Base-by-base conservation (phyloP, 2,888 invertebrate genomes). In the Sthenelais limicola region DNA sequence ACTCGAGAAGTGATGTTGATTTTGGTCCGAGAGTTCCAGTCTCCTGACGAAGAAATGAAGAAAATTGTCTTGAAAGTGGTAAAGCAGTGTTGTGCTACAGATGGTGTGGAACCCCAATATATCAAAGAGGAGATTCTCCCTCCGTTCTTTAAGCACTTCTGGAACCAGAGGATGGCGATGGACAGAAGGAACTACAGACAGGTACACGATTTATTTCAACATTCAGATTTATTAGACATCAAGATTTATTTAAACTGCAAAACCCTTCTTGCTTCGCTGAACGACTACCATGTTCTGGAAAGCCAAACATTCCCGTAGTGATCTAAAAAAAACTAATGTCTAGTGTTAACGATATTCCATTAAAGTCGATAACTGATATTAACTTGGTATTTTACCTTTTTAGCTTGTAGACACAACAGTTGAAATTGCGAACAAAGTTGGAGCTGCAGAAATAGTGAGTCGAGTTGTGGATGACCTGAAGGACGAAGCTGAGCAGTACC, bases 11-110 rank as follows among this genome's bases (percentile, higher is more conserved):
- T 98, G 87, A 97, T 97, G 97, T 90, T 97, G 89, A 99, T 99
- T 88, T 91, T 99, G 32, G 98, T 99, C 82, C 92, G 99, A 89
- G 99, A 99, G 90, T 99, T 99, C 89, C 98, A 98, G 89, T 98
- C 98, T 73, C 99, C 99, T 0, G 99, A 99, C 88, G 99, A 99
- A 88, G 99, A 99, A 91, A 99, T 99, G 99, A 99, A 99, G 89
- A 99, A 99, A 88, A 99, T 99, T 90, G 99, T 99, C 0, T 90
- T 99, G 78, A 99, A 99, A 91, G 96, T 98, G 76, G 99, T 99
- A 74, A 99, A 99, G 88, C 99, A 99, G 89, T 99, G 99, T 89
- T 99, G 99, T 86, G 98, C 97, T 12, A 99, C 99, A 0, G 99
- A 99, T 88, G 99, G 99, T 92, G 99, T 99, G 68, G 99, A 99